Conservation (phyloP, 2,797 vertebrate species). For the Hozukius guyotensis region DNA sequence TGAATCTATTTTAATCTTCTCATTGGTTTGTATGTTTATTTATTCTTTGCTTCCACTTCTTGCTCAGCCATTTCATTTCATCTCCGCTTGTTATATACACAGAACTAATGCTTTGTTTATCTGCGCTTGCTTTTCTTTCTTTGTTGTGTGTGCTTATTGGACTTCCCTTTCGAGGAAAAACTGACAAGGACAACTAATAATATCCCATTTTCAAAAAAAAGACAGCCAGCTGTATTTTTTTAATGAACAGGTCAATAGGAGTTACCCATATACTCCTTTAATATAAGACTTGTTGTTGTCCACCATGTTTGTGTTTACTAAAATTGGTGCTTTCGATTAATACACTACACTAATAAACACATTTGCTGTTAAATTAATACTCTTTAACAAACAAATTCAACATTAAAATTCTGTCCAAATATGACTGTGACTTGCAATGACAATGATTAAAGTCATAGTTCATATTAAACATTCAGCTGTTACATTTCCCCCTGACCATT, state of each 20-base stretch:
- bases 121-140: background rate
- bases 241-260: background rate
- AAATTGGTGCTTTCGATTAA: background rate
- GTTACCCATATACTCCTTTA: background rate
- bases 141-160: background rate
- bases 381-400: background rate
- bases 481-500: too few species aligned
- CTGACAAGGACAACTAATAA: background rate
- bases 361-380: background rate
- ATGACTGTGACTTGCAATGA: background rate
- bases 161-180: conserved; percentile 1
- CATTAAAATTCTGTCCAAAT: background rate
- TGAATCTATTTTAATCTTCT: background rate
- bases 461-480: background rate
- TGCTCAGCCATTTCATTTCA: background rate
- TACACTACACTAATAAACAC: background rate
- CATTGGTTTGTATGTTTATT: background rate
- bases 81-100: conserved; percentile 1
- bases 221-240: background rate
- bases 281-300: background rate
- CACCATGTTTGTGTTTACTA: background rate
- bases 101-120: conserved; percentile 22
- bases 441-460: background rate
- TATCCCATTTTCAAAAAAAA: background rate
- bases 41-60: background rate